These are phyloP conservation scores for Alcedo atthis DNA, from an alignment of 2,797 vertebrate genomes.

Conservation along the genomic window DNA sequence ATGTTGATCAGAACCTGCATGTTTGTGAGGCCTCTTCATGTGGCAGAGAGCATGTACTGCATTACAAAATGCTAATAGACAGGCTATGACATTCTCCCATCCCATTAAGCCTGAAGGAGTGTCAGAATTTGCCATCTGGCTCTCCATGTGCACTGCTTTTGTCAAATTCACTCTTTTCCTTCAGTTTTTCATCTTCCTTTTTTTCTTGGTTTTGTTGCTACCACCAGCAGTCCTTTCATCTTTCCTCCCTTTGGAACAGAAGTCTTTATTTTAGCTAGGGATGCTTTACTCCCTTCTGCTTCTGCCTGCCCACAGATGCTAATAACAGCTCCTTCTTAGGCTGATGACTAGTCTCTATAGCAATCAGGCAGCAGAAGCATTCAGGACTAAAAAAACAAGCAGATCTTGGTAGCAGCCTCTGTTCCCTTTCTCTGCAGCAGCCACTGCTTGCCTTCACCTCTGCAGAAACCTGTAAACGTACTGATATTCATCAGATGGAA, in stretches of 20 bases:
- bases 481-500: not conserved
- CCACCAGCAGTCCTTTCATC: not conserved
- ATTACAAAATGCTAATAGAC: not conserved
- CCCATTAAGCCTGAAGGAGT: constrained; percentile 11
- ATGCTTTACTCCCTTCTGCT: constrained; percentile 27
- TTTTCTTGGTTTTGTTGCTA: not conserved
- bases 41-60: not conserved
- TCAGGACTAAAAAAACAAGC: not conserved
- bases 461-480: not conserved
- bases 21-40: not conserved
- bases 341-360: constrained; percentile 52
- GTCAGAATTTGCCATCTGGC: constrained; percentile 19
- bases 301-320: constrained; percentile 45
- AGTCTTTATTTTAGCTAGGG: constrained; percentile 3
- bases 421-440: not conserved
- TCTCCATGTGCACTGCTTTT: not conserved
- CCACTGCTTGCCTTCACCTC: constrained; percentile 14
- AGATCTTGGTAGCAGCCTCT: not conserved
- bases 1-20: not conserved
- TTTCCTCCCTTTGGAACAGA: not conserved
- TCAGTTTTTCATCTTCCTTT: not conserved
- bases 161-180: not conserved
- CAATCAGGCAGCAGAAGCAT: constrained; percentile 57
- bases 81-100: not conserved
- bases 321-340: constrained; percentile 52